phyloP scores from a whole-genome alignment of 2,113 vertebrate species.

The Procapra przewalskii region DNA sequence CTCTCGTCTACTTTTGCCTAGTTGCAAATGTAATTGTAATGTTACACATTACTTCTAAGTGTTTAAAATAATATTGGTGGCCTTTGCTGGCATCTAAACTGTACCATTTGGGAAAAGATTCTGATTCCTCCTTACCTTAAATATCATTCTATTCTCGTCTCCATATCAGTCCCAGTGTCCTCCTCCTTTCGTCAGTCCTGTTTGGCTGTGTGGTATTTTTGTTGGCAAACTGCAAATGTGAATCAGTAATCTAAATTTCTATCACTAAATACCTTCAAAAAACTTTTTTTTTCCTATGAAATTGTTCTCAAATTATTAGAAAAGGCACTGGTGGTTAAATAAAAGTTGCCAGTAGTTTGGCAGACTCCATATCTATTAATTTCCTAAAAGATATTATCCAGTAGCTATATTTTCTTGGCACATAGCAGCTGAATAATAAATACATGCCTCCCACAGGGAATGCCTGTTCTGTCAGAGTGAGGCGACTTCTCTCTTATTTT shows the following conservation, averaged over 20 bases:
- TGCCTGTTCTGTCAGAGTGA: background rate
- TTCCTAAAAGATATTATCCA: background rate
- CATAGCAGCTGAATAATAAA: constrained; percentile 13
- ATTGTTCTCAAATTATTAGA: background rate
- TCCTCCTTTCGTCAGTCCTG: background rate
- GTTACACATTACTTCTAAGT: background rate
- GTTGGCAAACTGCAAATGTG: constrained; percentile 16
- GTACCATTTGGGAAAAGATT: background rate
- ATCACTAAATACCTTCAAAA: background rate
- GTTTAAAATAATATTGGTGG: background rate
- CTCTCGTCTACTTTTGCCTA: background rate
- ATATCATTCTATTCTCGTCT: background rate
- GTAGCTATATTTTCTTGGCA: background rate
- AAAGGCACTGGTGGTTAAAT: background rate
- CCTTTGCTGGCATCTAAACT: background rate
- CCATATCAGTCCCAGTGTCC: background rate
- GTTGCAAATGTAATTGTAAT: background rate
- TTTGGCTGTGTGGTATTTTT: background rate
- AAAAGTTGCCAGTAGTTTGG: background rate
- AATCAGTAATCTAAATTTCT: constrained; percentile 29
- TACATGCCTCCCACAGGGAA: background rate
- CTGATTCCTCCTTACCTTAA: constrained; percentile 9
- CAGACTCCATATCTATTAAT: background rate
- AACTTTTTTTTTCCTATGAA: background rate
- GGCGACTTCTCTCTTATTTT: background rate